A percentile compares a stretch with the other conserved stretches of the same genome.
Evolutionary conservation across 2,888 invertebrate species (phyloP).

Genomic region (Nephrocerus scutellatus): DNA sequence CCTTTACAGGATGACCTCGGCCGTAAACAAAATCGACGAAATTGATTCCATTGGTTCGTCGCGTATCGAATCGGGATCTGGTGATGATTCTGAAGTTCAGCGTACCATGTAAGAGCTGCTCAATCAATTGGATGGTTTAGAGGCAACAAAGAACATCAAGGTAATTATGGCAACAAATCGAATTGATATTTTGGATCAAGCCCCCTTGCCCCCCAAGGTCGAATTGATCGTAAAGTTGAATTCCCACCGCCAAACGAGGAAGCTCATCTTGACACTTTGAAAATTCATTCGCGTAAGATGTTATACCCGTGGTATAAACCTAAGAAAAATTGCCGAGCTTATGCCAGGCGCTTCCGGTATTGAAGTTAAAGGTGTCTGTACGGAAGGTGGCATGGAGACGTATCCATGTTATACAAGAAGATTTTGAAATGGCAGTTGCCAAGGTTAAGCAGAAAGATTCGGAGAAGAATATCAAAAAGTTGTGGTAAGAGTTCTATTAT

Average conservation of each 20-base stretch:
- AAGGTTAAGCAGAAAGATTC: constrained; percentile 99
- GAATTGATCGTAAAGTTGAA: constrained; percentile 96
- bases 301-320: constrained; percentile 88
- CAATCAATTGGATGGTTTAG: constrained; percentile 95
- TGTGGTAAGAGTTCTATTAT: too few species aligned
- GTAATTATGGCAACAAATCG: constrained; percentile 95
- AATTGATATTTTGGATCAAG: constrained; percentile 93
- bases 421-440: constrained; percentile 97
- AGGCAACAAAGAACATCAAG: constrained; percentile 97
- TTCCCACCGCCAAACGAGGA: constrained; percentile 98
- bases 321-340: constrained; percentile 90
- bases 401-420: constrained; percentile 96
- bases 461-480: constrained; percentile 98
- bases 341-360: constrained; percentile 98
- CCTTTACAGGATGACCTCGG: too few species aligned
- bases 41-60: constrained; percentile 97
- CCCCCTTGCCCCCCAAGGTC: constrained; percentile 85
- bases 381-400: constrained; percentile 98
- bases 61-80: constrained; percentile 89
- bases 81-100: constrained; percentile 95
- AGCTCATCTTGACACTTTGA: constrained; percentile 88
- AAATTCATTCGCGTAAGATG: constrained; percentile 97
- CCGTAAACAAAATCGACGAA: too few species aligned
- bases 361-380: constrained; percentile 96
- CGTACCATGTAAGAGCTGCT: constrained; percentile 93